These are phyloP conservation scores for Neoitamus cyanurus DNA, from an alignment of 2,888 invertebrate species.

Conservation along the genomic window DNA sequence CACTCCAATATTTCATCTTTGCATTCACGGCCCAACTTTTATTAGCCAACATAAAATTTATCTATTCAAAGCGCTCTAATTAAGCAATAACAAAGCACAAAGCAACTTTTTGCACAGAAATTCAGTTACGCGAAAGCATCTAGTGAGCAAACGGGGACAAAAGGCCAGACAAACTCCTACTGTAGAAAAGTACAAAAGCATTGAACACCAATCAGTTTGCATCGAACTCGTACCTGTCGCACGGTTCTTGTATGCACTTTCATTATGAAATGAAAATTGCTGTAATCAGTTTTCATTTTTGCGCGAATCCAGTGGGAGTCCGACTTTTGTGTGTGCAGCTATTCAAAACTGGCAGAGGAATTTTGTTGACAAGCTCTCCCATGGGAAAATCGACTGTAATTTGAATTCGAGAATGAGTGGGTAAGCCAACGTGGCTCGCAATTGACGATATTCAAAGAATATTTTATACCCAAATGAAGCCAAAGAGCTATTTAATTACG, in stretches of 20 bases:
- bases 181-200: background rate
- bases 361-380: background rate
- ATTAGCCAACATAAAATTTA: too few relatives aligned
- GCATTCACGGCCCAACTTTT: too few relatives aligned
- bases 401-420: background rate
- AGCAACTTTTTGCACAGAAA: background rate
- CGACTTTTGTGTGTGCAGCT: background rate
- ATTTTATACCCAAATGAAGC: background rate
- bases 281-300: constrained; percentile 10
- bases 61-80: too few relatives aligned
- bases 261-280: background rate
- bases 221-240: background rate
- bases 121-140: background rate
- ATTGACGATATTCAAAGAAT: background rate
- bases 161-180: background rate
- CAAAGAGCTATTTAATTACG: background rate
- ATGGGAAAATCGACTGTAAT: background rate
- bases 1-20: too few relatives aligned
- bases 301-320: background rate
- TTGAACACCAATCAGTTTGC: background rate
- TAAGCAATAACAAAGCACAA: too few relatives aligned
- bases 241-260: background rate
- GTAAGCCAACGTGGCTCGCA: background rate
- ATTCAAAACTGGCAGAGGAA: background rate
- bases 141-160: background rate